Conservation (phyloP, 2,113 vertebrate species). For the Periophthalmodon schlosseri region DNA sequence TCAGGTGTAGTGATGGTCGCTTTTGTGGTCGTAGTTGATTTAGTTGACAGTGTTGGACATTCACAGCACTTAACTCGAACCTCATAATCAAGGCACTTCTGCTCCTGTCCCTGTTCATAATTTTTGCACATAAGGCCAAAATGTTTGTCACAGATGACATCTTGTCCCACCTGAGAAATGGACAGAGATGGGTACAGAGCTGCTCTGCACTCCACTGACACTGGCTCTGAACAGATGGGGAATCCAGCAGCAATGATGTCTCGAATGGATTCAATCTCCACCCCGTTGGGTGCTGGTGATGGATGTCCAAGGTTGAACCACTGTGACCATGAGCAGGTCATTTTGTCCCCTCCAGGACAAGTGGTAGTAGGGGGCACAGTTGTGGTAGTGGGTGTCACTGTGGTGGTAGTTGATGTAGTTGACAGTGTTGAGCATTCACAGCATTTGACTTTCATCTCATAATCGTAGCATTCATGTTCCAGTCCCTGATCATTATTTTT, state of each 20-base stretch:
- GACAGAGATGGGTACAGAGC: not conserved
- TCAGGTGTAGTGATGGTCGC: conserved; percentile 18
- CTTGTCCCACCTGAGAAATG: not conserved
- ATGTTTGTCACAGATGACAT: not conserved
- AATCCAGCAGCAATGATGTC: not conserved
- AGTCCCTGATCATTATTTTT: not conserved
- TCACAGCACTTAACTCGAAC: not conserved
- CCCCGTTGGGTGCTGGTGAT: not conserved
- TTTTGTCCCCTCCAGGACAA: not conserved
- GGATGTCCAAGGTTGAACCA: conserved; percentile 2
- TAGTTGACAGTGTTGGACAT: not conserved
- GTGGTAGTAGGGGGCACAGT: not conserved
- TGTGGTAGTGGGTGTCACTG: not conserved
- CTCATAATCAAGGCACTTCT: not conserved
- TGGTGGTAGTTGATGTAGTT: not conserved
- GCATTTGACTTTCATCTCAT: not conserved
- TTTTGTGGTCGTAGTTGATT: not conserved
- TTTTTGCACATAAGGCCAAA: not conserved
- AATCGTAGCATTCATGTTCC: not conserved
- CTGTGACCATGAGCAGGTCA: not conserved
- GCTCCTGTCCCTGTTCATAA: not conserved
- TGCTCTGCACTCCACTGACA: not conserved
- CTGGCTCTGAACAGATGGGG: not conserved
- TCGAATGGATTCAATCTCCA: not conserved
- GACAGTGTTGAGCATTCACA: not conserved